A percentile compares a stretch with the other conserved stretches of the same genome.
These are phyloP conservation scores for Megaleporinus macrocephalus DNA, from an alignment of 2,113 vertebrate species.

Conservation along the genomic window DNA sequence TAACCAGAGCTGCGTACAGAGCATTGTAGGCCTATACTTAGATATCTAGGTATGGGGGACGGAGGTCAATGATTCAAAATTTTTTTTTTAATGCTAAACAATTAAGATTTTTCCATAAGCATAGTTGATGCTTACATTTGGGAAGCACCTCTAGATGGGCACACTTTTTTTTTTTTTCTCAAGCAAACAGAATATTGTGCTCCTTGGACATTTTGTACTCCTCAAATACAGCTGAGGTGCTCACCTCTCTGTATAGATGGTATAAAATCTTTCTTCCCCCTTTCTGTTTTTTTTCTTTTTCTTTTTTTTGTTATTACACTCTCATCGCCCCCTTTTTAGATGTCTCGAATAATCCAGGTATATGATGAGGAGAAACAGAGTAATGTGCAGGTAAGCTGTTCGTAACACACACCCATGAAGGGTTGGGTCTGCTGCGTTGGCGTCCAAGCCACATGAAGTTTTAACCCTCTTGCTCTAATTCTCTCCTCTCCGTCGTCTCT, in stretches of 20 bases:
- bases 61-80: background rate
- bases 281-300: constrained; percentile 65
- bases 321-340: constrained; percentile 96
- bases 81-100: background rate
- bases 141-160: background rate
- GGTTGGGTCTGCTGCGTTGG: constrained; percentile 79
- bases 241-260: constrained; percentile 72
- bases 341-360: constrained; percentile 99
- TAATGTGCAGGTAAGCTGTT: constrained; percentile 99
- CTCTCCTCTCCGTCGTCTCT: constrained; percentile 51
- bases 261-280: constrained; percentile 78
- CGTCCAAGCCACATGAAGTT: constrained; percentile 57
- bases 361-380: constrained; percentile 99
- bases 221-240: constrained; percentile 58
- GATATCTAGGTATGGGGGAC: background rate
- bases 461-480: constrained; percentile 75
- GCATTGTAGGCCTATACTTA: background rate
- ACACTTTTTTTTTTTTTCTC: background rate
- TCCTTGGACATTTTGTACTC: constrained; percentile 54
- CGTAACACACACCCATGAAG: constrained; percentile 87
- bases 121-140: background rate
- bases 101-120: background rate
- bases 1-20: background rate
- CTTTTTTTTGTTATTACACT: constrained; percentile 91
- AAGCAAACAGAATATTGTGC: constrained; percentile 52